A percentile compares a stretch with the other conserved stretches of the same genome.
Conservation (phyloP, 2,797 vertebrate genomes). For the Clarias pachynema region DNA sequence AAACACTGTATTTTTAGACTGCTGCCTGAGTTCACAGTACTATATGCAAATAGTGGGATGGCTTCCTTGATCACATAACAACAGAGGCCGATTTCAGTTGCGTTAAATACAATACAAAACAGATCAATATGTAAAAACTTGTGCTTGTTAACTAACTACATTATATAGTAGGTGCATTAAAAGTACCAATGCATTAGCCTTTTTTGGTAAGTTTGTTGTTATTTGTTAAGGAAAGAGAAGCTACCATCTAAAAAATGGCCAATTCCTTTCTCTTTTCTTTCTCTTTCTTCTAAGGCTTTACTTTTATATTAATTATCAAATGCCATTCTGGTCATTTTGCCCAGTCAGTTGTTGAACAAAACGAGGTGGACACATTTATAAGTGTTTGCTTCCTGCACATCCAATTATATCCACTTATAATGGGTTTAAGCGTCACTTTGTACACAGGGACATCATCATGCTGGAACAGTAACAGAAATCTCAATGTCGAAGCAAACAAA, state of each 20-base stretch:
- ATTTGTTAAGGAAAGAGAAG: background rate
- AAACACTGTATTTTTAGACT: background rate
- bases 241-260: background rate
- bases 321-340: background rate
- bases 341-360: background rate
- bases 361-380: background rate
- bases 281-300: background rate
- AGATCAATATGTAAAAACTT: background rate
- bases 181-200: background rate
- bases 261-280: background rate
- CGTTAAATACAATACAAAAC: background rate
- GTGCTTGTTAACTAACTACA: background rate
- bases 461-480: background rate
- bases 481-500: background rate
- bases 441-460: background rate
- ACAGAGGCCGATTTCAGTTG: background rate
- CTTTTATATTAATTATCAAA: background rate
- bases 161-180: background rate
- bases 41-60: background rate
- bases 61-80: background rate
- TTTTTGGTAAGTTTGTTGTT: background rate
- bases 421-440: background rate
- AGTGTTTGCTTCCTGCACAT: background rate
- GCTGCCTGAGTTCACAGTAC: background rate
- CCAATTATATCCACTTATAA: background rate